Conservation (phyloP, 1,140 invertebrate genomes). For the Ceratina calcarata region DNA sequence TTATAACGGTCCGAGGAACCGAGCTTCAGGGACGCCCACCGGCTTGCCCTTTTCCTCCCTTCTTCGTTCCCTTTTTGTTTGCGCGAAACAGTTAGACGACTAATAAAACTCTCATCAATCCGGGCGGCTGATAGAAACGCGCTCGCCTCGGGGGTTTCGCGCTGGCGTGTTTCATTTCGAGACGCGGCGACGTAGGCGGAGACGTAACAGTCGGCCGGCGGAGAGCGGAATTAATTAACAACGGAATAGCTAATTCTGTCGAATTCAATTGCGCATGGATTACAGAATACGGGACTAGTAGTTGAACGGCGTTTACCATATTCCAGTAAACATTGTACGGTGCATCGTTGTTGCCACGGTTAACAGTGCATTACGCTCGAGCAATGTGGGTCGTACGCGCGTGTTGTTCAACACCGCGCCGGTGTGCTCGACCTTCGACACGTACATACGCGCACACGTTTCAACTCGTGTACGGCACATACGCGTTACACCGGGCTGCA, state of each 20-base stretch:
- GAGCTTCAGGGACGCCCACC: constrained; percentile 10
- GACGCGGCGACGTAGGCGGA: neutral
- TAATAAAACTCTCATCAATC: neutral
- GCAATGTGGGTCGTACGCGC: constrained; percentile 2
- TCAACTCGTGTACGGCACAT: too few relatives aligned
- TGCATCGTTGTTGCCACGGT: constrained; percentile 18
- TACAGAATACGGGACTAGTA: neutral
- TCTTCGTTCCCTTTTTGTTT: neutral
- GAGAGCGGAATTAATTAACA: constrained; percentile 30
- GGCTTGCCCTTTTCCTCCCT: constrained; percentile 5
- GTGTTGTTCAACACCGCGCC: neutral
- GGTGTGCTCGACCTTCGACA: constrained; percentile 12
- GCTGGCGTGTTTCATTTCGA: neutral
- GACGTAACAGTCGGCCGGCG: neutral
- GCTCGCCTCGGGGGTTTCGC: neutral
- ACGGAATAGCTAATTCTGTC: constrained; percentile 11
- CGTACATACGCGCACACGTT: neutral
- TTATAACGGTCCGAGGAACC: neutral
- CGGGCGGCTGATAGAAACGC: neutral
- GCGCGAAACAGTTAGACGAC: too few relatives aligned
- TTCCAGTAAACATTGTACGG: constrained; percentile 34
- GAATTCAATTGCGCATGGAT: constrained; percentile 28
- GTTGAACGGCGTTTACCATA: constrained; percentile 13
- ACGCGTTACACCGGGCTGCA: too few relatives aligned
- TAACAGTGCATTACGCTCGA: constrained; percentile 27